Evolutionary conservation across 2,113 vertebrate species (phyloP), one percentile per base, ranked within the genome.

Genomic region (Chaetops frenatus): DNA sequence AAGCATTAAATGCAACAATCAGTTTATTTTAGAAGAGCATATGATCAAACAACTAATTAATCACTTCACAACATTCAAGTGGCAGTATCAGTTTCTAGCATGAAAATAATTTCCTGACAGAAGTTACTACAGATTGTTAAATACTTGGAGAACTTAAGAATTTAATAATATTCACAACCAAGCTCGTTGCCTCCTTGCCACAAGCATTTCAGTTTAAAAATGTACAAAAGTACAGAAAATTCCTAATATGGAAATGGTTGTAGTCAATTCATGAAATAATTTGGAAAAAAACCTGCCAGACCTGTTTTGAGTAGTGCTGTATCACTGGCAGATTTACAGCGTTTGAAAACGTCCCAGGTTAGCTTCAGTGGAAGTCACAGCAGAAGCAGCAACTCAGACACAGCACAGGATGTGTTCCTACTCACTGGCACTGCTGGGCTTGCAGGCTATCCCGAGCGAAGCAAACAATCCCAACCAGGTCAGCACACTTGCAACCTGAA

Each of bases 381-480:
- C 22, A 24, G 47, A 62, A 58, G 40, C 22, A 83, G 15, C 58
- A 48, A 13, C 23, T 35, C 73, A 33, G 31, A 28, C 15, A 15
- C 0, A 4, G 66, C 57, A 33, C 57, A 61, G 24, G 18, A 48
- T 1, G 0, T 12, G n/a, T 1, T 61, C 58, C 56, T 17, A 1
- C 45, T 21, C 6, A 15, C 15, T 0, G 0, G 13, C 44, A 27
- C 54, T 54, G 28, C 82, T 60, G 57, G 28, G 42, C 48, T 77
- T 35, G 31, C 27, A 50, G 64, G 16, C 40, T 44, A 7, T 12
- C 20, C 50, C 31, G 24, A 61, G 22, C 0, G 5, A n/a, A 38
- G 27, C 40, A 7, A 58, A 67, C 16, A 20, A 14, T 7, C 24
- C 50, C 4, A 5, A n/a, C 38, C 69, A 57, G 20, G 7, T 25